Evolutionary conservation across 2,797 vertebrate species (phyloP), one percentile per base, ranked within the genome.

Genomic region (Rhodeus uyekii): DNA sequence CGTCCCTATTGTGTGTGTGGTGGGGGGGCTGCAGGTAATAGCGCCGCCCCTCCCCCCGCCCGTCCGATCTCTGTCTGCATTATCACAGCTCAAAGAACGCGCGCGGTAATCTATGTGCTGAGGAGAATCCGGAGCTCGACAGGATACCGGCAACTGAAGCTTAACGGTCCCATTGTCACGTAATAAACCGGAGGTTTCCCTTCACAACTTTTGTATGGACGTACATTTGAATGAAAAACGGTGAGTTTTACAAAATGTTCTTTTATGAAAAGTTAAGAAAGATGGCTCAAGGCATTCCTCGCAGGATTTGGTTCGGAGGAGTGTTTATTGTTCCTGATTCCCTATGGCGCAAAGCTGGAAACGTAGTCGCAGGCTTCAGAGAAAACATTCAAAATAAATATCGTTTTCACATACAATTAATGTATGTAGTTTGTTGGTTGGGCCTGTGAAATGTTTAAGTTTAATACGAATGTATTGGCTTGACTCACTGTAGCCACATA

Each of bases 21-120:
- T 13, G 42, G 42, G 67, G 53, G 74, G 78, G 63, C 68, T 67
- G 85, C 88, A 89, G 88, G 88, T 89, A 89, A 74, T 84, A 76
- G 68, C 81, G 63, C 81, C 85, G 44, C 86, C 86, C 85, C 64
- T 85, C 88, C 86, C 85, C 87, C 86, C 46, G 60, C 39, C 61
- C 22, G 63, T 67, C 69, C 50, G 71, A 24, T 19, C 74, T 38
- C 46, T 44, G 55, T 75, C 71, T 67, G 81, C 79, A 76, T 85
- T 83, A 78, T 81, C 53, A 81, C 50, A 68, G 74, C 84, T 74
- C 39, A 63, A 71, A 71, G 80, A 87, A 38, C 76, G 79, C 72
- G 82, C 71, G 50, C 80, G 55, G 78, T 85, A 74, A 82, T 83
- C 85, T 48, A 74, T 34, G 50, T 61, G 55, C 34, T 14, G 68